Evolutionary conservation across 2,113 vertebrate species (phyloP).

Genomic region (Phaethornis superciliosus): DNA sequence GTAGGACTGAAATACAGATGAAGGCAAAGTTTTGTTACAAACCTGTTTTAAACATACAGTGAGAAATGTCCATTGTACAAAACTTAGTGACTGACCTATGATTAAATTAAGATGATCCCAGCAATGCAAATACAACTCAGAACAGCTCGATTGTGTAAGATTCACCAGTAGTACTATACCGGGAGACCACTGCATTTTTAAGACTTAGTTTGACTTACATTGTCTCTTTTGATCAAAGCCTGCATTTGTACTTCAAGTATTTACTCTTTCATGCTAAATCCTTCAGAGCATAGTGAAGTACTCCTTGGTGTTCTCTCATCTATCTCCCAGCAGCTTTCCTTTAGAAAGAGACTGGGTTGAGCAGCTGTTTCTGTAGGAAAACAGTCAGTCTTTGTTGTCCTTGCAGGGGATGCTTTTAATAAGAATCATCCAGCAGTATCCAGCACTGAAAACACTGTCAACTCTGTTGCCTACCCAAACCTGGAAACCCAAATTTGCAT

Average conservation of each 20-base stretch:
- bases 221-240: conserved; percentile 10
- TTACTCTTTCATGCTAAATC: neutral
- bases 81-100: conserved; percentile 60
- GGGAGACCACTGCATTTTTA: conserved; percentile 25
- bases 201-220: neutral
- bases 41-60: conserved; percentile 64
- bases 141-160: conserved; percentile 26
- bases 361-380: conserved; percentile 57
- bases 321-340: conserved; percentile 60
- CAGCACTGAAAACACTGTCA: conserved; percentile 54
- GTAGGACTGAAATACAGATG: conserved; percentile 49
- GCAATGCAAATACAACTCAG: conserved; percentile 73
- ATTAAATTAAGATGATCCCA: conserved; percentile 69
- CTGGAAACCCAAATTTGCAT: conserved; percentile 53
- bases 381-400: conserved; percentile 66
- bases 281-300: conserved; percentile 14
- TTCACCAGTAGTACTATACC: neutral
- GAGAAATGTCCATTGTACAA: conserved; percentile 71
- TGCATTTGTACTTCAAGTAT: neutral
- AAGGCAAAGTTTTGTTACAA: conserved; percentile 72
- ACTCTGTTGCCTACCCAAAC: conserved; percentile 56
- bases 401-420: conserved; percentile 50
- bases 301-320: conserved; percentile 44
- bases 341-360: conserved; percentile 45
- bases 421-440: conserved; percentile 66